phyloP scores from a whole-genome alignment of 2,888 invertebrate species.

The Heliconius hortense region DNA sequence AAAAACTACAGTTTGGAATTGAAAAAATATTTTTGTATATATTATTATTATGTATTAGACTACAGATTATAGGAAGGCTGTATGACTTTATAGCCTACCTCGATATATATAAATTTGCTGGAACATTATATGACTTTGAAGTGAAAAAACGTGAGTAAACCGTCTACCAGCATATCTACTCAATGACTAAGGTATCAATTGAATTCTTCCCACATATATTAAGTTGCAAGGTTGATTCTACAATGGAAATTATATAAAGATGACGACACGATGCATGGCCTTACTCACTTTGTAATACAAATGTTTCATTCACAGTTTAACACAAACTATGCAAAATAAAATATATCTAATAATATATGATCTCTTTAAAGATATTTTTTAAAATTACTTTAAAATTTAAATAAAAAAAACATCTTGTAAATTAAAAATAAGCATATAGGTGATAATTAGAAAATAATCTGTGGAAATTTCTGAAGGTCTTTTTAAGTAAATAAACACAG shows the following conservation, averaged over 20 bases:
- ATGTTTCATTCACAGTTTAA: background rate
- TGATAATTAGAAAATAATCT: constrained; percentile 1
- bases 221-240: constrained; percentile 30
- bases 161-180: constrained; percentile 12
- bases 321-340: background rate
- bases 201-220: constrained; percentile 36
- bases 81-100: too few species aligned
- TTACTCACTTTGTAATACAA: background rate
- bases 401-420: background rate
- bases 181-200: constrained; percentile 34
- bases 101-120: background rate
- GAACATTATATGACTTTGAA: background rate
- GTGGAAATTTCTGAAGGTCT: constrained; percentile 18
- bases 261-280: constrained; percentile 33
- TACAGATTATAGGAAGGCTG: too few species aligned
- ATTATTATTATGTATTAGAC: too few species aligned
- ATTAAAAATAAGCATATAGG: background rate
- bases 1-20: background rate
- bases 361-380: background rate
- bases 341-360: background rate
- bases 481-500: background rate
- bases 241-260: constrained; percentile 15
- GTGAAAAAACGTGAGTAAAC: background rate
- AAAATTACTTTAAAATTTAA: background rate
- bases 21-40: too few species aligned